Evolutionary conservation across 2,797 vertebrate genomes (phyloP).

Genomic region (Zenarchopterus dispar): DNA sequence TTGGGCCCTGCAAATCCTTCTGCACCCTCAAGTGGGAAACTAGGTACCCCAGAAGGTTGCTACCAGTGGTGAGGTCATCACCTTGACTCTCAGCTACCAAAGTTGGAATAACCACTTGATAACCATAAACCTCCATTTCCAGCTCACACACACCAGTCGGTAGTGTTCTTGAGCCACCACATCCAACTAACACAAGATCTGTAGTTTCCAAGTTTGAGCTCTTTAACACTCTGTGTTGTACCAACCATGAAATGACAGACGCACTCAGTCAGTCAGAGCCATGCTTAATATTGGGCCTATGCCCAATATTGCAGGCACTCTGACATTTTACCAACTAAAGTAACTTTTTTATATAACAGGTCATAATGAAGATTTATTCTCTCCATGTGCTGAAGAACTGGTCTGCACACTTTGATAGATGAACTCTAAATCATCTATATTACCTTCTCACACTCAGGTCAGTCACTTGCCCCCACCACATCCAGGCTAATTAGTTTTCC

Average conservation of each 20-base stretch:
- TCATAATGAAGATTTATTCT: conserved; percentile 3
- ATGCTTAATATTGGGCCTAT: conserved; percentile 12
- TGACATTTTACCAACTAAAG: background rate
- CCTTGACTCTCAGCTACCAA: conserved; percentile 21
- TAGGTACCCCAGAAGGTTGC: conserved; percentile 9
- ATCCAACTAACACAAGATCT: no score
- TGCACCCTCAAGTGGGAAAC: background rate
- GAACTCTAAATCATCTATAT: background rate
- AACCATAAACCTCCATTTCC: conserved; percentile 3
- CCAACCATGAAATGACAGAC: background rate
- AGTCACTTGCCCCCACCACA: no score
- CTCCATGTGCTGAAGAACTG: background rate
- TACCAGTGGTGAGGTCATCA: conserved; percentile 20
- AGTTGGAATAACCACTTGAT: background rate
- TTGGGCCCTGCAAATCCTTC: no score
- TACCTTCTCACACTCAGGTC: background rate
- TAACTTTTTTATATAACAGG: conserved; percentile 18
- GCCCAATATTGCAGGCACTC: no score
- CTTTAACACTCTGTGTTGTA: background rate
- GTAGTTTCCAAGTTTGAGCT: background rate
- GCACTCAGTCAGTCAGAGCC: conserved; percentile 1
- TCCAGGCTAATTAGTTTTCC: background rate
- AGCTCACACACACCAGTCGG: background rate
- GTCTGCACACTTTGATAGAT: background rate
- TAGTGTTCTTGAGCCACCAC: no score